Conservation (phyloP, 1,140 invertebrate species). For the Zelostemma sp. region DNA sequence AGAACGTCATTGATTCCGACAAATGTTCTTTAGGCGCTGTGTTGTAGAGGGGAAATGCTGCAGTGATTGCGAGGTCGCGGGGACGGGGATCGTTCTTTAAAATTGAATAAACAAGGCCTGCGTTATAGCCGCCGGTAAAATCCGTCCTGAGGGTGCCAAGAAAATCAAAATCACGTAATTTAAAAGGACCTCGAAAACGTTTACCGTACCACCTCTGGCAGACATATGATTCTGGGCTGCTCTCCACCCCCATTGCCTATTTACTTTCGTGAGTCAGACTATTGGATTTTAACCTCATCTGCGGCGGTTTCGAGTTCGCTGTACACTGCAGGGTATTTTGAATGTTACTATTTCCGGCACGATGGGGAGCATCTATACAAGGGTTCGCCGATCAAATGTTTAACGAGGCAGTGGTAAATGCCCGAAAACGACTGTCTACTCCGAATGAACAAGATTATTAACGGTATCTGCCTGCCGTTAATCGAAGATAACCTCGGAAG, state of each 20-base stretch:
- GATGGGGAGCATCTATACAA: slow-evolving; percentile 49
- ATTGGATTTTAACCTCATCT: slow-evolving; percentile 68
- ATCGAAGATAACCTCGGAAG: slow-evolving; percentile 33
- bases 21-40: slow-evolving; percentile 27
- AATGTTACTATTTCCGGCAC: slow-evolving; percentile 53
- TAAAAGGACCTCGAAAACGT: slow-evolving; percentile 41
- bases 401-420: slow-evolving; percentile 37
- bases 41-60: slow-evolving; percentile 38
- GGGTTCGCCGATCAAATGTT: slow-evolving; percentile 39
- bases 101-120: slow-evolving; percentile 51
- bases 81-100: slow-evolving; percentile 32
- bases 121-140: slow-evolving; percentile 11
- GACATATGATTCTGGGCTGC: slow-evolving; percentile 9
- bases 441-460: slow-evolving; percentile 40
- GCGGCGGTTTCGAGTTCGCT: slow-evolving; percentile 53
- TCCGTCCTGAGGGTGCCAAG: slow-evolving; percentile 43
- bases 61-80: slow-evolving; percentile 33
- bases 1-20: slow-evolving; percentile 40
- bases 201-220: slow-evolving; percentile 14
- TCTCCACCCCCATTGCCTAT: slow-evolving; percentile 14
- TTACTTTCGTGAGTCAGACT: slow-evolving; percentile 49
- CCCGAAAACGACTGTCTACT: slow-evolving; percentile 39
- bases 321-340: slow-evolving; percentile 48
- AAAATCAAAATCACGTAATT: slow-evolving; percentile 65
- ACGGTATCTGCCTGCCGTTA: slow-evolving; percentile 33